Evolutionary conservation across 2,797 vertebrate species (phyloP).

Genomic region (Harpagifer antarcticus): DNA sequence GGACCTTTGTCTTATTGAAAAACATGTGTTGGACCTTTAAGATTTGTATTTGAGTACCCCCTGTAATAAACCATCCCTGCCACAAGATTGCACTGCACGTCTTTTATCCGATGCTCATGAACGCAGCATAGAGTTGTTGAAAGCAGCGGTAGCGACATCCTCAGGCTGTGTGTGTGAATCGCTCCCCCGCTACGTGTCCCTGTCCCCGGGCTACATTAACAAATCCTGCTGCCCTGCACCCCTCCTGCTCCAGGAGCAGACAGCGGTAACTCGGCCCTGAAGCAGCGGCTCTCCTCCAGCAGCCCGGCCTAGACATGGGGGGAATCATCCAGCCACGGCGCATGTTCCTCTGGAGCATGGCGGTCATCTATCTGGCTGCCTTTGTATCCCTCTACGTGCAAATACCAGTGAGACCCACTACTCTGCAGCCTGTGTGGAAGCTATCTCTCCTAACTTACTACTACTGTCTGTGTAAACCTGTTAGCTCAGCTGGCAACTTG

Average conservation of each 20-base stretch:
- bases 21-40: too few species aligned
- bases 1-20: too few species aligned
- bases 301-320: constrained; percentile 72
- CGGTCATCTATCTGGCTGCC: constrained; percentile 86
- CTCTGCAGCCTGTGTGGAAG: background rate
- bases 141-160: constrained; percentile 29
- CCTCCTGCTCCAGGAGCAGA: background rate
- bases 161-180: background rate
- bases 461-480: constrained; percentile 41
- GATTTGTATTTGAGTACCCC: too few species aligned
- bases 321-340: constrained; percentile 71
- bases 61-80: too few species aligned
- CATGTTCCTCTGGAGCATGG: constrained; percentile 90
- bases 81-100: too few species aligned
- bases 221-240: constrained; percentile 9
- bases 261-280: background rate
- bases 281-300: background rate
- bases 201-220: constrained; percentile 20
- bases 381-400: constrained; percentile 93
- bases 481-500: constrained; percentile 41
- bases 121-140: background rate
- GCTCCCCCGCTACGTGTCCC: constrained; percentile 48
- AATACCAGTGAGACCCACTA: constrained; percentile 86
- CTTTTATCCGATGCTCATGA: background rate
- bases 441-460: background rate